Base-by-base conservation (phyloP, 1,140 invertebrate species). In the Drosophila arizonae region DNA sequence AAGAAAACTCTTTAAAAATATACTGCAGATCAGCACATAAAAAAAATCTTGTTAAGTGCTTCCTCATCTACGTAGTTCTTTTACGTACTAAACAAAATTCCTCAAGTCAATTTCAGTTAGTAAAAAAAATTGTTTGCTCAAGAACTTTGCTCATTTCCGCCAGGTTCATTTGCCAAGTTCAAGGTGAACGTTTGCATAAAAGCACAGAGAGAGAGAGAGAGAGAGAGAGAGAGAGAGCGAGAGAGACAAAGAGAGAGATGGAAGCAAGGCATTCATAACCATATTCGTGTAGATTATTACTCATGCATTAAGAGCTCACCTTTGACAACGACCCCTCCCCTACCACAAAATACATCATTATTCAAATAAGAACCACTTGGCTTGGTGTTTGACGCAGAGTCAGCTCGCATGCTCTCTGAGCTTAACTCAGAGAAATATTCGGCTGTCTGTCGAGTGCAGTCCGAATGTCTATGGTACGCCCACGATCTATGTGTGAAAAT, bases 231-330 rank as follows among this genome's bases (percentile, higher is more conserved):
- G 4, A 45, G 43, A 15, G 43, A 6, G n/a, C 0, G 15, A 17
- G 43, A 17, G 15, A 43, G 45, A 48, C 17, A 52, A 13, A 21
- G 3, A 70, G 21, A 26, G 11, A 52, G 6, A 33, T 55, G 41
- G 26, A 30, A 15, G 24, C 55, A 45, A 52, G 39, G 26, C 65
- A 67, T 58, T 67, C 57, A 46, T 33, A 54, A 36, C 71, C 71
- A 68, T 68, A 61, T 50, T 56, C 51, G 71, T 54, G 65, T 68
- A 17, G 68, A 61, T 73, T 68, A 73, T 86, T 86, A 85, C 69
- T 85, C 81, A 85, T 68, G 72, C 72, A 57, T 21, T 62, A 84
- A 63, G 9, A 52, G 64, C 76, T 80, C 80, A 85, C 81, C 80
- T 84, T 80, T 84, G 80, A 77, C 80, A 77, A 69, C 67, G 62